These are phyloP conservation scores for Neostethus bicornis DNA, from an alignment of 2,797 vertebrate species.

Conservation along the genomic window DNA sequence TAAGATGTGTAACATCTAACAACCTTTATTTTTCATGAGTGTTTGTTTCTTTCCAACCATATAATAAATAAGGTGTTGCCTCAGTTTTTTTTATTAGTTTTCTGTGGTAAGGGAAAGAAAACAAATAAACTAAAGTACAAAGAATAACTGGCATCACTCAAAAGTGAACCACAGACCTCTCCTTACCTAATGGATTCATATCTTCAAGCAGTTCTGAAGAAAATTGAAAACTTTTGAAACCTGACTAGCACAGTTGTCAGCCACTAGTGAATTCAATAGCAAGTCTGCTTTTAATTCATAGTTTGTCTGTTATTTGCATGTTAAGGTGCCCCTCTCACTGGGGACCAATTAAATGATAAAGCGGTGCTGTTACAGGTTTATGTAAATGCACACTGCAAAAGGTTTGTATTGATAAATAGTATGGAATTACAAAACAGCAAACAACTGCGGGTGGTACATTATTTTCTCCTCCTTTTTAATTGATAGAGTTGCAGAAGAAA, in stretches of 20 bases:
- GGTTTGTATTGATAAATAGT: constrained; percentile 74
- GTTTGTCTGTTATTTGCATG: constrained; percentile 73
- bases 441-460: constrained; percentile 72
- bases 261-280: constrained; percentile 61
- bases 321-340: constrained; percentile 71
- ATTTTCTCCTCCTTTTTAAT: constrained; percentile 65
- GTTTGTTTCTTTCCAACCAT: neutral
- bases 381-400: constrained; percentile 71
- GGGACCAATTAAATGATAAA: constrained; percentile 82
- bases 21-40: neutral
- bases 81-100: too few species aligned
- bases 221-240: constrained; percentile 31
- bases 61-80: constrained; percentile 2
- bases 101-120: too few species aligned
- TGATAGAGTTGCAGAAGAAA: constrained; percentile 66
- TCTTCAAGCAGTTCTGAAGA: constrained; percentile 4
- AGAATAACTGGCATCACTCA: neutral
- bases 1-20: neutral
- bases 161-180: constrained; percentile 6
- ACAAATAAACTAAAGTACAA: constrained; percentile 7
- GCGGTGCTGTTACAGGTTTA: constrained; percentile 76
- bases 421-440: constrained; percentile 77
- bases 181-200: too few species aligned
- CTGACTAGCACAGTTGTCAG: constrained; percentile 38
- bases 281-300: constrained; percentile 52